These are phyloP conservation scores for Subanguina moxae DNA, from an alignment of 1,140 invertebrate species.

Conservation along the genomic window DNA sequence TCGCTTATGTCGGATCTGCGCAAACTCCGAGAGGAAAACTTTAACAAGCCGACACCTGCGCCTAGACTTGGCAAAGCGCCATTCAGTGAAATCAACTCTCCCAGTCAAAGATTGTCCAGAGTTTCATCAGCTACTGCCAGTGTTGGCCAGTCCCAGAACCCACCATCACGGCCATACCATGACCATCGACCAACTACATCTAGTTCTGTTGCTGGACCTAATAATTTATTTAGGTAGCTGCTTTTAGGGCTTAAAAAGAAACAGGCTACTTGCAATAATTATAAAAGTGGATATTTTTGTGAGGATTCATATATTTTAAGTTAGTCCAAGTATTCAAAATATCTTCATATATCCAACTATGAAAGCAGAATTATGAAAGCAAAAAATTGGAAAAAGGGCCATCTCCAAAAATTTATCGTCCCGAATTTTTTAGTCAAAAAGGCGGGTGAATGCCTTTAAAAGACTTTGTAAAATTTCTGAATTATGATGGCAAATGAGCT, in stretches of 20 bases:
- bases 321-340: too few relatives aligned
- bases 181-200: conserved; percentile 8
- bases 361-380: too few relatives aligned
- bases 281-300: neutral
- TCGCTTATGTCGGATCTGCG: conserved; percentile 37
- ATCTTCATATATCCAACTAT: too few relatives aligned
- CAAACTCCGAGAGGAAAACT: conserved; percentile 12
- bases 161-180: neutral
- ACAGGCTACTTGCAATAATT: neutral
- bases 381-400: too few relatives aligned
- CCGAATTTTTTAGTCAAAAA: too few relatives aligned
- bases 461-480: too few relatives aligned
- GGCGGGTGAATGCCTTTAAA: too few relatives aligned
- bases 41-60: neutral
- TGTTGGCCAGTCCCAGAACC: neutral
- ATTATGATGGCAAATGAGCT: too few relatives aligned
- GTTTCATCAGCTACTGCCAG: neutral
- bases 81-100: neutral
- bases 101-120: neutral
- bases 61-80: neutral
- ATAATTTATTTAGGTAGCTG: neutral
- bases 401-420: too few relatives aligned
- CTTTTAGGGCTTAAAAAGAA: neutral
- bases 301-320: neutral
- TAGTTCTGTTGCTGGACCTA: neutral